Evolutionary conservation across 2,888 invertebrate species (phyloP), one percentile per base, ranked within the genome.

Genomic region (Rhyacophila evoluta): DNA sequence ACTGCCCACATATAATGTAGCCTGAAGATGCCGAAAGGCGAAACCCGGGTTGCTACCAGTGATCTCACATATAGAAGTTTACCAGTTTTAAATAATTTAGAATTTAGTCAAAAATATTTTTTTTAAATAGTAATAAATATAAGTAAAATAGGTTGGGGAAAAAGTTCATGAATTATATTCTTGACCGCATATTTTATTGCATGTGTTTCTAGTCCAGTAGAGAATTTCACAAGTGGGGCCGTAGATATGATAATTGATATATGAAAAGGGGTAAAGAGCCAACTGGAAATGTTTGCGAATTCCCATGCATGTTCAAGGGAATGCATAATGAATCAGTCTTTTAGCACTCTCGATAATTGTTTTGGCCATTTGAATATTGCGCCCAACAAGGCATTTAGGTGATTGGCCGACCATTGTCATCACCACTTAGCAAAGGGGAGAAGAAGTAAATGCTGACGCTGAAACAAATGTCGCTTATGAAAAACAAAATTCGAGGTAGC

Each of bases 291-390:
- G 29, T 72, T 37, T 39, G 41, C 19, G 39, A 38, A 39, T 73
- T 73, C 38, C 37, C 27, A 38, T 12, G 41, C 28, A 70, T 37
- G 39, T 72, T 77, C 71, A 72, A 75, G 71, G 19, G 78, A 78
- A 78, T 79, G 73, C 78, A 37, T 79, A 79, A 79, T 78, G 81
- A 79, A 76, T 67, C 74, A 74, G 74, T 72, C 78, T 25, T 75
- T 76, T 84, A 87, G 89, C 90, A 90, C 90, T 90, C 86, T 86
- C 84, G 84, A 85, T 90, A 90, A 90, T 90, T 89, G 88, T 90
- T 89, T 87, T 87, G 88, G 88, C 88, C 89, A 89, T 89, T 89
- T 89, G 88, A 89, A 89, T 89, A 89, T 89, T 88, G 88, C 88
- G 41, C 75, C 78, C 75, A 36, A 85, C 85, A 84, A 84, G 87